A percentile compares a stretch with the other conserved stretches of the same genome.
These are phyloP conservation scores for Nanger granti DNA, from an alignment of 2,113 vertebrate species.

Conservation along the genomic window DNA sequence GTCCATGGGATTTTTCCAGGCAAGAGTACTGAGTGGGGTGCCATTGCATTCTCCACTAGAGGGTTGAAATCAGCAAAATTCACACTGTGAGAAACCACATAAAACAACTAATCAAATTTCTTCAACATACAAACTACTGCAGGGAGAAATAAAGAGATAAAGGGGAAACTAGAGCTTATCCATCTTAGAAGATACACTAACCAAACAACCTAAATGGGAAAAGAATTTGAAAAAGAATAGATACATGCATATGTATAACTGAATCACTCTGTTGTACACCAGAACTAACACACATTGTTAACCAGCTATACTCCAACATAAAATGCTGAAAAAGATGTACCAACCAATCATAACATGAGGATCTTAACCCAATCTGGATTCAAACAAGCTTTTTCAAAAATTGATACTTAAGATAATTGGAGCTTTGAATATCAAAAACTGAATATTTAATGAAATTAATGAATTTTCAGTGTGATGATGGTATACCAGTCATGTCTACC, in stretches of 20 bases:
- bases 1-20: too few species aligned
- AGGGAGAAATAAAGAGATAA: not conserved
- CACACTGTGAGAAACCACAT: not conserved
- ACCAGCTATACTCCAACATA: not conserved
- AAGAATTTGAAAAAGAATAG: not conserved
- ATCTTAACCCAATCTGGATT: not conserved
- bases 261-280: not conserved
- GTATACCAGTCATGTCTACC: not conserved
- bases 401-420: not conserved
- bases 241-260: not conserved
- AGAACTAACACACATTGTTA: not conserved
- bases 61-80: not conserved
- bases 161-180: not conserved
- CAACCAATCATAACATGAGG: not conserved
- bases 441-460: not conserved
- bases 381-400: conserved; percentile 1
- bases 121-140: not conserved
- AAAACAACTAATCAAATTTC: not conserved
- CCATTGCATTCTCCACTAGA: not conserved
- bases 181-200: not conserved
- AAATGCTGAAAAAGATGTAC: not conserved
- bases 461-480: not conserved
- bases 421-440: not conserved
- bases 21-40: too few species aligned
- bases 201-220: not conserved